Percentiles rank a stretch among this genome's conserved stretches.
phyloP scores from a whole-genome alignment of 2,797 vertebrate species.

The Molossus alvarezi region DNA sequence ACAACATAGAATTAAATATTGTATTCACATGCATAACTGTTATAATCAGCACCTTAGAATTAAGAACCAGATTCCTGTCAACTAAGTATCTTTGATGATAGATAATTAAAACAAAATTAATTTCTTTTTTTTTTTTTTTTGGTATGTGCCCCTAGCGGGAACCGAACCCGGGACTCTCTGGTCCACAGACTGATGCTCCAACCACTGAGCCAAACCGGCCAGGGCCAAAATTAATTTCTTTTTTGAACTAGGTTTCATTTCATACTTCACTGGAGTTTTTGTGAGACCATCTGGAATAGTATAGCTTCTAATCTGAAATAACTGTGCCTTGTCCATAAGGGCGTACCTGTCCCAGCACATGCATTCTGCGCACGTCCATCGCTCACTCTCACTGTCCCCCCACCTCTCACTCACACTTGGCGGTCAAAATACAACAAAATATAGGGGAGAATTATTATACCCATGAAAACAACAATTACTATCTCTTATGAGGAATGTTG shows the following conservation, averaged over 20 bases:
- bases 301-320: neutral
- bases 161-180: no score
- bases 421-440: conserved; percentile 5
- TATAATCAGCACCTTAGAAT: conserved; percentile 74
- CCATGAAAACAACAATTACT: neutral
- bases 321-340: conserved; percentile 57
- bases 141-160: no score
- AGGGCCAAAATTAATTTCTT: conserved; percentile 77
- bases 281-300: conserved; percentile 75
- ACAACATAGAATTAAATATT: neutral
- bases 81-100: conserved; percentile 73
- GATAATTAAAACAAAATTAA: conserved; percentile 84
- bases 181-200: no score
- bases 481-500: neutral
- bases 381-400: neutral
- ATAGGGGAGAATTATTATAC: neutral
- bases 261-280: conserved; percentile 71
- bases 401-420: neutral
- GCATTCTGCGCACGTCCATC: neutral
- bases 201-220: no score
- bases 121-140: neutral
- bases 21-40: neutral
- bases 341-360: neutral
- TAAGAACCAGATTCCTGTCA: conserved; percentile 61
- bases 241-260: conserved; percentile 65